Percentiles rank a stretch among this genome's conserved stretches.
phyloP scores from a whole-genome alignment of 2,888 invertebrate species.

The Crioceris asparagi region DNA sequence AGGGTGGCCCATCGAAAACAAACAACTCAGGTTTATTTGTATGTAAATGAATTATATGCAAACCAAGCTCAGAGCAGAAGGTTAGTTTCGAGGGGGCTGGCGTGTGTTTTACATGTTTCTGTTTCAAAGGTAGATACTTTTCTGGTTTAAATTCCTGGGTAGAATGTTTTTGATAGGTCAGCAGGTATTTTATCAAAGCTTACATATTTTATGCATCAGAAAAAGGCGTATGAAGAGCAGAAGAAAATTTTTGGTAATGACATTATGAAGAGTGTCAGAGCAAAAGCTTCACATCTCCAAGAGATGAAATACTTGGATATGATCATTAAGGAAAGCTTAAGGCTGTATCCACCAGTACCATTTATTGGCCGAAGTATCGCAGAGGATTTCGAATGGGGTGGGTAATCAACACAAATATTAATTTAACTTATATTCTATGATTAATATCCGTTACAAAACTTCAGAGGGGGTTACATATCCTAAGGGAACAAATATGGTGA shows the following conservation, averaged over 20 bases:
- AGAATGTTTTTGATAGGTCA: too few relatives aligned
- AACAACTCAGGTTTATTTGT: too few relatives aligned
- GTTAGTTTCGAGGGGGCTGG: too few relatives aligned
- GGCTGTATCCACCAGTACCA: conserved; percentile 11
- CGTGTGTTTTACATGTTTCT: too few relatives aligned
- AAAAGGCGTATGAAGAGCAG: conserved; percentile 31
- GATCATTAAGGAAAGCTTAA: conserved; percentile 13
- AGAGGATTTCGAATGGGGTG: conserved; percentile 8
- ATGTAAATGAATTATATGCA: too few relatives aligned
- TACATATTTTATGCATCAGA: conserved; percentile 21
- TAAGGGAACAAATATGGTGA: not conserved
- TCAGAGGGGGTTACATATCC: conserved; percentile 3
- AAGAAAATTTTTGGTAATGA: conserved; percentile 26
- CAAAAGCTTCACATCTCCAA: conserved; percentile 21
- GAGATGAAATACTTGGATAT: conserved; percentile 12
- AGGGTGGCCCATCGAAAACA: too few relatives aligned
- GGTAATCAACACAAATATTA: not conserved
- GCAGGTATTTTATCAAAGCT: too few relatives aligned
- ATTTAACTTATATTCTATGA: too few relatives aligned
- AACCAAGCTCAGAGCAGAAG: too few relatives aligned
- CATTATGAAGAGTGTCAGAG: conserved; percentile 14
- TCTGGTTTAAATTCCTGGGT: too few relatives aligned
- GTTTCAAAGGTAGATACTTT: too few relatives aligned
- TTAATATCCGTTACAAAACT: too few relatives aligned
- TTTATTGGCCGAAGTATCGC: conserved; percentile 2